Conservation (phyloP, 2,113 vertebrate genomes). For the Heptranchias perlo region DNA sequence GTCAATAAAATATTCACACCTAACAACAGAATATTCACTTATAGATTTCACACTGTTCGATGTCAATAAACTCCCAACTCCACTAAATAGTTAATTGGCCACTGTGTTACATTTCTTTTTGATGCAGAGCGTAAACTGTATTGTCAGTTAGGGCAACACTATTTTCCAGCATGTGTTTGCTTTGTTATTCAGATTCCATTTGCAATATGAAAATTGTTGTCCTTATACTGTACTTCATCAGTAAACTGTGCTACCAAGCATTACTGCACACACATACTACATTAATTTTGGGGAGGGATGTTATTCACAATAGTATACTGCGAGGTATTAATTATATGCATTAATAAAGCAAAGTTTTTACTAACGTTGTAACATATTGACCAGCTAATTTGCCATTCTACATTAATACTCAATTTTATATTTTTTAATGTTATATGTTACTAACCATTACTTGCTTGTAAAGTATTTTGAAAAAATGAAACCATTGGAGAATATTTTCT, state of each 20-base stretch:
- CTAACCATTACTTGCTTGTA: not conserved
- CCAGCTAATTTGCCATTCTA: not conserved
- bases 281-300: not conserved
- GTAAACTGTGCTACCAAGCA: not conserved
- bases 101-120: not conserved
- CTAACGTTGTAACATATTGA: not conserved
- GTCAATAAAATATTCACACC: not conserved
- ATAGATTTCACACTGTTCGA: not conserved
- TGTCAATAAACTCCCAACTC: not conserved
- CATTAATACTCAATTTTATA: not conserved
- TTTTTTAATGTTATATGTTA: not conserved
- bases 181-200: no score
- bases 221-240: not conserved
- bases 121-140: not conserved
- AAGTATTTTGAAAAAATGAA: not conserved
- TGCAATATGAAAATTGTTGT: not conserved
- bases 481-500: not conserved
- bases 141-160: not conserved
- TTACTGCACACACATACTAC: not conserved
- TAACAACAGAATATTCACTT: not conserved
- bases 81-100: not conserved
- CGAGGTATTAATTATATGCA: not conserved
- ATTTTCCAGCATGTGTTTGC: not conserved
- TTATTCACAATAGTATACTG: not conserved
- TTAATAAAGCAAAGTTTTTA: not conserved